Percentiles rank a stretch among this genome's conserved stretches.
These are phyloP conservation scores for Epicauta chinensis DNA, from an alignment of 1,140 invertebrate genomes.

Conservation along the genomic window DNA sequence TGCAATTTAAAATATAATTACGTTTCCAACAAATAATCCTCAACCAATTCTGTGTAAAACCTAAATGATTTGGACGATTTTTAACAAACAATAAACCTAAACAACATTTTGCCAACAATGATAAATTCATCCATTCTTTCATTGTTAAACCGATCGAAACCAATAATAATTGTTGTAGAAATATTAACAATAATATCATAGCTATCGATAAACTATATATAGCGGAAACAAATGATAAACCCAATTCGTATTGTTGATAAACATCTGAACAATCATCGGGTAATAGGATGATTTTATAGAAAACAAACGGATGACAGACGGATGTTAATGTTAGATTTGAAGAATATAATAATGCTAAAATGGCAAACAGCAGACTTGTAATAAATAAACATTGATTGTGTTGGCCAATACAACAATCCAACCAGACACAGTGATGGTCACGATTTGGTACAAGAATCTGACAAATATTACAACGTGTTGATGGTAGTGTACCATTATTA, in stretches of 20 bases:
- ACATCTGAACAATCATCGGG: slow-evolving; percentile 67
- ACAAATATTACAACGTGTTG: slow-evolving; percentile 38
- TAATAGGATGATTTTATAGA: slow-evolving; percentile 55
- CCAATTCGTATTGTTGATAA: slow-evolving; percentile 53
- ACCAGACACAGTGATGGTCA: slow-evolving; percentile 51
- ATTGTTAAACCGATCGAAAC: slow-evolving; percentile 31
- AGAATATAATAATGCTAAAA: slow-evolving; percentile 55
- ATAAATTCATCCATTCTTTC: slow-evolving; percentile 32
- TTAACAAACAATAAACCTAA: slow-evolving; percentile 27
- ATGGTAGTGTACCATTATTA: slow-evolving; percentile 7
- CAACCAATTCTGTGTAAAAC: slow-evolving; percentile 32
- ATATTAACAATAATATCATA: slow-evolving; percentile 20
- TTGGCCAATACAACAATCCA: slow-evolving; percentile 63
- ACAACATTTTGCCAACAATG: slow-evolving; percentile 28
- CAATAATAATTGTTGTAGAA: slow-evolving; percentile 32
- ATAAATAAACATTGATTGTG: slow-evolving; percentile 59
- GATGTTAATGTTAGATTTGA: slow-evolving; percentile 64
- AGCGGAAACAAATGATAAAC: slow-evolving; percentile 35
- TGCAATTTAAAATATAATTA: neutral
- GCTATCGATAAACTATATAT: slow-evolving; percentile 34
- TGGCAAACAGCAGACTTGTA: slow-evolving; percentile 51
- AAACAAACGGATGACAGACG: slow-evolving; percentile 61
- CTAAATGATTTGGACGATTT: slow-evolving; percentile 24
- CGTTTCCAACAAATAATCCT: slow-evolving; percentile 24
- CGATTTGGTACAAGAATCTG: slow-evolving; percentile 42